Evolutionary conservation across 1,140 invertebrate species (phyloP), one percentile per base, ranked within the genome.

Genomic region (Chelonus insularis): DNA sequence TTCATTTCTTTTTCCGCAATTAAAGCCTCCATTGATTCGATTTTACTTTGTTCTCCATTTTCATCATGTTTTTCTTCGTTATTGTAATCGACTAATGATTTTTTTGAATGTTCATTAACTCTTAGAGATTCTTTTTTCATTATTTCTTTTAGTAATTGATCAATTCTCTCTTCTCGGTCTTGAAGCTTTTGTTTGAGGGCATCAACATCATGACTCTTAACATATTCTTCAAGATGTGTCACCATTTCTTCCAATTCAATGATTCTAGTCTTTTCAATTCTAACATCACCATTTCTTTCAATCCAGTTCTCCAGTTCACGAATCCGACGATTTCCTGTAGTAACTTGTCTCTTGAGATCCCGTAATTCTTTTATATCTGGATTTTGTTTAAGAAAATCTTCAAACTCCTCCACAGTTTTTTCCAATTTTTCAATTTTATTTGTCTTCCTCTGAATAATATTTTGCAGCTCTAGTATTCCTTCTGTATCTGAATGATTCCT

Each of bases 381-480:
- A 70, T 79, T 79, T 9, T 78, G 72, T 34, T 73, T 75, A 1
- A 80, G 63, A 14, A 63, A 66, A 39, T 69, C 65, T 51, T 60
- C 60, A 57, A 69, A 67, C 14, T 68, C 58, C 39, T 57, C 21
- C 12, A 60, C 52, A 11, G 57, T 58, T 60, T 92, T 86, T 75
- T 94, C 91, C 43, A 95, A 75, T 78, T 94, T 91, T 66, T 89
- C 84, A 65, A 95, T 91, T 56, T 89, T 83, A 60, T 82, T 84
- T 32, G 82, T 78, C 74, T 84, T 86, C 60, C 79, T 82, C 57
- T 86, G 81, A 9, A 84, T 78, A 91, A 86, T 75, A 7, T 77
- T 73, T 32, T 82, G 57, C 14, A 84, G 67, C 60, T 86, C 84
- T 52, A 83, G 76, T 36, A 86, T 78, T 60, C 84, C 80, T 20